These are phyloP conservation scores for Halesus radiatus DNA, from an alignment of 1,140 invertebrate genomes.

Conservation along the genomic window DNA sequence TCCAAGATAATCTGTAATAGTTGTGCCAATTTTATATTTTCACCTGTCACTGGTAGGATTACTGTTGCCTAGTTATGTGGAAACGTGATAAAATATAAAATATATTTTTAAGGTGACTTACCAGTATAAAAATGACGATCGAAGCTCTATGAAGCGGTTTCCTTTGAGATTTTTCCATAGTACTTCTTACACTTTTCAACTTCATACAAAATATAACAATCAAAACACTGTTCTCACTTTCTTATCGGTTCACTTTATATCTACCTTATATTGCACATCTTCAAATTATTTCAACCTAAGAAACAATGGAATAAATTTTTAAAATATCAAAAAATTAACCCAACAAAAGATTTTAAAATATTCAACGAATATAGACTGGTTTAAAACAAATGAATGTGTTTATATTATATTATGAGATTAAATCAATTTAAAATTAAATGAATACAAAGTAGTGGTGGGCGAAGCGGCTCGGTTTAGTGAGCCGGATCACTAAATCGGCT, in stretches of 20 bases:
- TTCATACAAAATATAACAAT: constrained; percentile 5
- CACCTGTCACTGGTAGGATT: background rate
- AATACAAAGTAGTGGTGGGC: no score
- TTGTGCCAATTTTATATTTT: background rate
- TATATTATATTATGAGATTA: no score
- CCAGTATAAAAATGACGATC: constrained; percentile 7
- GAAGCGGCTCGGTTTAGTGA: no score
- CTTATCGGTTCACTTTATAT: background rate
- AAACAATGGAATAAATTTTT: no score
- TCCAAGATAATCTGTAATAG: no score
- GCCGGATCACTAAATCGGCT: no score
- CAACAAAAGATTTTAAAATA: no score
- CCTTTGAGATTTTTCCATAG: background rate
- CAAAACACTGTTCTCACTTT: background rate
- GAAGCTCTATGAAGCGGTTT: background rate
- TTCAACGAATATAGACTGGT: no score
- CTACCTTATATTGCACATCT: background rate
- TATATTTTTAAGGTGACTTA: background rate
- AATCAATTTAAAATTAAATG: no score
- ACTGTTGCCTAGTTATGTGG: background rate
- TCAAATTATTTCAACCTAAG: background rate
- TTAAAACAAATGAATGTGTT: no score
- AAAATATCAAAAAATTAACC: no score
- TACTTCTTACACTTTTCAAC: constrained; percentile 3
- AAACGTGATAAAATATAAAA: background rate